Base-by-base conservation (phyloP, 2,797 vertebrate species). In the Cichlasoma orientale region DNA sequence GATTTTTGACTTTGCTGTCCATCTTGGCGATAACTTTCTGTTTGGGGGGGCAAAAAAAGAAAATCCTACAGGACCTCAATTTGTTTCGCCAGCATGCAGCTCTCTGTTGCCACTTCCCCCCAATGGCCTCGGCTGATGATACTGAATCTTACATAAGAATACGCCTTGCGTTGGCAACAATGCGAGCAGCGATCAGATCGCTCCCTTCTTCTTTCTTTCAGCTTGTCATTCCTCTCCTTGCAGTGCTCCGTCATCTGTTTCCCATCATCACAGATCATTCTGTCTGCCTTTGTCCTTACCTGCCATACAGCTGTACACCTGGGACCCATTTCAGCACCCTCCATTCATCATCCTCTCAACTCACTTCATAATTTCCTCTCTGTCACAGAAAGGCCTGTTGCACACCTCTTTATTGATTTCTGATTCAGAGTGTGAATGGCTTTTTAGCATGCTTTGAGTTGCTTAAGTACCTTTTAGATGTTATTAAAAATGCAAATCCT, bases 191-290 rank as follows among this genome's bases (percentile, higher is more conserved):
- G 80, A 86, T 80, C 21, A 58, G 19, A 53, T 53, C 54, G 70
- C 74, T 44, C 29, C 44, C 44, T 36, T 23, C 25, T 18, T 44
- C 54, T 27, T 27, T 47, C 31, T 33, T 33, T 56, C 38, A 31
- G 4, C 50, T 76, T 82, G 73, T 86, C 82, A 68, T 78, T 33
- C 68, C 56, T 75, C 55, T 68, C 73, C 27, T 57, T 56, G 75
- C 55, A 6, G 58, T 59, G 38, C 83, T 83, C 54, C 7, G 21
- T 92, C 87, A 82, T 84, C 83, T 79, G 77, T 56, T 82, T 82
- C 69, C 74, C 76, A 90, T 92, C 89, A 89, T 83, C 89, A 80
- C 90, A 79, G 54, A 87, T 91, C 92, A 89, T 85, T 78, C 79
- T 79, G 72, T 84, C 86, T 52, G 81, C 11, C 68, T 83, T 78